Conservation (phyloP, 2,797 vertebrate genomes). For the Cossypha dichroa region DNA sequence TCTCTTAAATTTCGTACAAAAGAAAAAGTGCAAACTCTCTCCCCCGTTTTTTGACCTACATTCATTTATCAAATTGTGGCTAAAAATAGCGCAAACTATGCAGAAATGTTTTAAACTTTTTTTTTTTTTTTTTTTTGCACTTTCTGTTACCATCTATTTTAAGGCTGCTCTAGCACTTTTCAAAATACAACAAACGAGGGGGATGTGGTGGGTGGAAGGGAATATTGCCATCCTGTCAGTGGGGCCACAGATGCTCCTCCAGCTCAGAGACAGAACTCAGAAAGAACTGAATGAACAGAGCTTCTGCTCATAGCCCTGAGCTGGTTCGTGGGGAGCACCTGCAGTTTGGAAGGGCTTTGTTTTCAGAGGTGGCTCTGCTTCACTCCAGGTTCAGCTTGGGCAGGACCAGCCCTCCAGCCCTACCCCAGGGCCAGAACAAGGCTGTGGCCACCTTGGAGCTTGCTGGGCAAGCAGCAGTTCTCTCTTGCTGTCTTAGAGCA, state of each 20-base stretch:
- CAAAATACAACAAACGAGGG: not conserved
- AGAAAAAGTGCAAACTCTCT: not conserved
- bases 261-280: not conserved
- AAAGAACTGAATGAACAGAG: accelerated
- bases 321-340: not conserved
- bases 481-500: not conserved
- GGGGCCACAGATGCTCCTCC: not conserved
- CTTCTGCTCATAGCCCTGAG: not conserved
- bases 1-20: not conserved
- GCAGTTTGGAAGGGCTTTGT: not conserved
- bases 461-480: not conserved
- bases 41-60: conserved; percentile 11
- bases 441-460: not conserved
- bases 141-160: not conserved
- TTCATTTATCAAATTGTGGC: conserved; percentile 13
- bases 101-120: not conserved
- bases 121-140: not conserved
- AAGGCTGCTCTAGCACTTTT: not conserved
- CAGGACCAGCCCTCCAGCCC: not conserved
- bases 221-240: not conserved
- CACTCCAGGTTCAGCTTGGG: not conserved
- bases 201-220: not conserved
- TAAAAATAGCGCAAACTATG: conserved; percentile 1
- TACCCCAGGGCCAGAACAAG: not conserved
- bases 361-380: not conserved